phyloP scores from a whole-genome alignment of 2,797 vertebrate genomes.

The Decapterus maruadsi region DNA sequence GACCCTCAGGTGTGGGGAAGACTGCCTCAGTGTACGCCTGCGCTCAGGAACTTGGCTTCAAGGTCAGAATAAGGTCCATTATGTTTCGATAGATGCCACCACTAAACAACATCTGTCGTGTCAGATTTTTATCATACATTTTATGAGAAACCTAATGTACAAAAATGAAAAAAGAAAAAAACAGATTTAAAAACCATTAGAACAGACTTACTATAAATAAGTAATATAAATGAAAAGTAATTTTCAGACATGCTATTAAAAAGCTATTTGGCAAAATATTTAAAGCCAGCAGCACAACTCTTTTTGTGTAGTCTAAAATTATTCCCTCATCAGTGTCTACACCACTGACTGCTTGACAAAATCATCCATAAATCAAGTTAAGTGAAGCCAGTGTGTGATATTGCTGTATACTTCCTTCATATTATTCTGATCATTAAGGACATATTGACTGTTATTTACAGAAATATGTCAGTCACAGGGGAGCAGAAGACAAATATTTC shows the following conservation, averaged over 20 bases:
- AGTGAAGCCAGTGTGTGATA: background rate
- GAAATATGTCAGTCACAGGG: background rate
- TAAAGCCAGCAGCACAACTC: too few species aligned
- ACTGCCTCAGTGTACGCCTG: conserved; percentile 95
- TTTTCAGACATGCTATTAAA: background rate
- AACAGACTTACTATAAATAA: background rate
- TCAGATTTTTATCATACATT: background rate
- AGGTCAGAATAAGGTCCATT: conserved; percentile 81
- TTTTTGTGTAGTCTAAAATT: background rate
- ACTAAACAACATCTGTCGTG: background rate
- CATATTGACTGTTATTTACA: background rate
- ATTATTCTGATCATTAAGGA: background rate
- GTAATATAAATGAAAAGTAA: background rate
- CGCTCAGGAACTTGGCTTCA: conserved; percentile 94
- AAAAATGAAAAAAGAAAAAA: background rate
- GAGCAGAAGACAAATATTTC: background rate
- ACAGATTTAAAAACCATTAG: background rate
- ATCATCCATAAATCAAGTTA: background rate
- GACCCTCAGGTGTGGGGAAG: conserved; percentile 93
- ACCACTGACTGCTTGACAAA: background rate
- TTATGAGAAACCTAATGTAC: background rate
- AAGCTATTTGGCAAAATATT: background rate
- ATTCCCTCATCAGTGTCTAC: background rate
- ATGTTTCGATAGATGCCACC: background rate
- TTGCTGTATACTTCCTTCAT: background rate